phyloP scores from a whole-genome alignment of 2,113 vertebrate species.

The Neopipo cinnamomea region DNA sequence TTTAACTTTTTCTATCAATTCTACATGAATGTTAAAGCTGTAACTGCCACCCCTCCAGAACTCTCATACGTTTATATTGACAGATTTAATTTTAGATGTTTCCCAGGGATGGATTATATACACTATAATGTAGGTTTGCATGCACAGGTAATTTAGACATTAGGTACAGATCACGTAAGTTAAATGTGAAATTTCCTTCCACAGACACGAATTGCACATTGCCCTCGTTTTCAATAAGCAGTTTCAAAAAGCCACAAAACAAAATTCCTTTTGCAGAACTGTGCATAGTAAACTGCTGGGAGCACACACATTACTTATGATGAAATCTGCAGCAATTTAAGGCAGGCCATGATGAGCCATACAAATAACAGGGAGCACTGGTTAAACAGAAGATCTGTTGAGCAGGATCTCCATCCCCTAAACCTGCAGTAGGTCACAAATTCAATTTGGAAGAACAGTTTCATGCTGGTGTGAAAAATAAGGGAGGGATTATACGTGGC shows the following conservation, averaged over 20 bases:
- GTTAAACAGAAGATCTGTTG: not conserved
- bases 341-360: not conserved
- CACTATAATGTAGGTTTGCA: conserved; percentile 2
- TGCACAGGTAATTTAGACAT: conserved; percentile 57
- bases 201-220: not conserved
- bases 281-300: not conserved
- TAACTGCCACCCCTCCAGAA: not conserved
- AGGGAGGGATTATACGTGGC: not conserved
- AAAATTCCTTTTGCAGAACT: not conserved
- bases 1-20: not conserved
- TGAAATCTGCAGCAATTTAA: not conserved
- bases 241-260: not conserved
- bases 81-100: conserved; percentile 57
- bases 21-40: conserved; percentile 5
- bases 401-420: not conserved
- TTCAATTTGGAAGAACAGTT: not conserved
- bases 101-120: conserved; percentile 17
- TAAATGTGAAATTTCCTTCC: conserved; percentile 47
- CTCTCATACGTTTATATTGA: not conserved
- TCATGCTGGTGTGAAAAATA: not conserved
- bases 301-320: not conserved
- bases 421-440: not conserved
- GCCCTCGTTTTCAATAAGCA: not conserved
- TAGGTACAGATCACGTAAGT: conserved; percentile 28
- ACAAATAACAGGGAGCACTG: not conserved